Base-by-base conservation (phyloP, 53 echinoderm and acorn worm species). In the Paelopatides confundens region DNA sequence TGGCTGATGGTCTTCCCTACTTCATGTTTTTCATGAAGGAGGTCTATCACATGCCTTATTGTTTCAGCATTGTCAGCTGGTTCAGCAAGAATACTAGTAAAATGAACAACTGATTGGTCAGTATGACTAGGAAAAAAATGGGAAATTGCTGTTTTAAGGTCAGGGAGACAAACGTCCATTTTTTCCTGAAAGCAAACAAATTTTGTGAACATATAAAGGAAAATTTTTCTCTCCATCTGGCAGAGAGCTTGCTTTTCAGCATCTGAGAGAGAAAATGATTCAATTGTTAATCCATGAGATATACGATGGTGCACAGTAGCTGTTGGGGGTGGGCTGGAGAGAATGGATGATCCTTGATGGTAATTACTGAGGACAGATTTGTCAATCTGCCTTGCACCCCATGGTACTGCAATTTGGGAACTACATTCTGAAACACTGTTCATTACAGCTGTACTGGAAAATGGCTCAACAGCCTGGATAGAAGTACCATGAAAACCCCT, bases 401-500 rank as follows among this genome's bases (percentile, higher is more conserved):
- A 38, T 35, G 74, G 74, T 15, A 71, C 69, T 15, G 71, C 17
- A 15, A n/a, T n/a, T n/a, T n/a, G n/a, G n/a, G n/a, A n/a, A n/a
- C n/a, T n/a, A n/a, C n/a, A n/a, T n/a, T n/a, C n/a, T n/a, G n/a
- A n/a, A n/a, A n/a, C n/a, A n/a, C n/a, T n/a, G n/a, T n/a, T 27
- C 30, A 31, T 17, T 26, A 3, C 15, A 24, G 5, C 15, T 68
- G 11, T 2, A 17, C 15, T 4, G 3, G 88, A 66, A 1, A 88
- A 18, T 12, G 88, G 88, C 33, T 88, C 46, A 26, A 79, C 82
- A 10, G 65, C 65, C 26, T 88, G 81, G 1, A 88, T 33, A 4
- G 88, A 88, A 8, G 88, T 82, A 46, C 69, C 81, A 79, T 88
- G 88, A 40, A 88, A 77, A 24, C 88, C 88, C 15, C 78, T 13